Evolutionary conservation across 2,113 vertebrate species (phyloP).

Genomic region (Daboia siamensis): DNA sequence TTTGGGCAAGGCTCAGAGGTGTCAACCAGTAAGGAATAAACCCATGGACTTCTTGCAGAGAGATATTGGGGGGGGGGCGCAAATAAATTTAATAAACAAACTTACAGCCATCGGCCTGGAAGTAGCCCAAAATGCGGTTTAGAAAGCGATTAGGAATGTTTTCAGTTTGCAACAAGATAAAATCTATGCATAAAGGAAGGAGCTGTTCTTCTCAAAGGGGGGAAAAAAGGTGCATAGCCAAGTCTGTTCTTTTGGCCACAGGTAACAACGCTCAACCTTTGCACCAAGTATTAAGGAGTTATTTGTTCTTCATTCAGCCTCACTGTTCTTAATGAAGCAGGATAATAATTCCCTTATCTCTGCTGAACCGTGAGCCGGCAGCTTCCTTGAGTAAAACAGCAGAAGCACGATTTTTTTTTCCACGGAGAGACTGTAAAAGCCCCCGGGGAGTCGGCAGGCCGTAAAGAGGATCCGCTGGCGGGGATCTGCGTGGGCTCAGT

Average conservation of each 20-base stretch:
- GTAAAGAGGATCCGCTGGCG: not conserved
- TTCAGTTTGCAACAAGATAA: not conserved
- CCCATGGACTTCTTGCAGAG: too few relatives aligned
- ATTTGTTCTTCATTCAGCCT: not conserved
- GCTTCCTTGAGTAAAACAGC: too few relatives aligned
- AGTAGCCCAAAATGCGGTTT: not conserved
- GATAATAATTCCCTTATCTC: not conserved
- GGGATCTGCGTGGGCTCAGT: too few relatives aligned
- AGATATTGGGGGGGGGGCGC: too few relatives aligned
- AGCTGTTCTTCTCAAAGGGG: not conserved
- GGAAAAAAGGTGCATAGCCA: too few relatives aligned
- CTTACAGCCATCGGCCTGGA: not conserved
- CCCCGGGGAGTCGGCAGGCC: too few relatives aligned
- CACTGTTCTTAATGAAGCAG: not conserved
- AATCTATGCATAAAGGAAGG: not conserved
- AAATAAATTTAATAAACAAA: too few relatives aligned
- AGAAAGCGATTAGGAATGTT: not conserved
- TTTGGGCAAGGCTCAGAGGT: not conserved
- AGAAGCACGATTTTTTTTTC: too few relatives aligned
- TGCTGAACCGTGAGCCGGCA: too few relatives aligned
- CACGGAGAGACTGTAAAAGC: too few relatives aligned
- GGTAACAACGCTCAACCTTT: not conserved
- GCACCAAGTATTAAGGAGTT: not conserved
- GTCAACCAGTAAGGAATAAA: not conserved
- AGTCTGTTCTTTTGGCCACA: not conserved